Percentiles rank a stretch among this genome's conserved stretches.
Evolutionary conservation across 2,888 invertebrate genomes (phyloP).

Genomic region (Arctia plantaginis): DNA sequence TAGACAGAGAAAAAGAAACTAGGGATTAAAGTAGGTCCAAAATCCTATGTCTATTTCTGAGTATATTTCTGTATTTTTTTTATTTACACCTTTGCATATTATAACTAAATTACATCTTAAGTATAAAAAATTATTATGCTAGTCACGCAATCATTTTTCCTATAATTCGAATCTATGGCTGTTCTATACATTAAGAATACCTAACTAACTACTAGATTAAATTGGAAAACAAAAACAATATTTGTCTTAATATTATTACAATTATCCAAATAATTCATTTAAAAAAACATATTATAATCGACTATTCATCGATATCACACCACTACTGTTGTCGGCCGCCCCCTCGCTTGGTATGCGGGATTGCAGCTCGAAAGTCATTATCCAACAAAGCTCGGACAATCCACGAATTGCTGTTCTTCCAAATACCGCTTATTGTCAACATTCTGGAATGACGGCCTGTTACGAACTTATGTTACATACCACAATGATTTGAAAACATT

Average conservation of each 20-base stretch:
- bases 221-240: background rate
- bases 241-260: no score
- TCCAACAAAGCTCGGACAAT: slow-evolving; percentile 42
- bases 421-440: slow-evolving; percentile 30
- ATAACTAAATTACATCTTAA: no score
- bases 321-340: slow-evolving; percentile 28
- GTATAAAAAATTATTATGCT: no score
- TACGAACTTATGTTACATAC: slow-evolving; percentile 4
- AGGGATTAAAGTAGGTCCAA: no score
- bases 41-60: no score
- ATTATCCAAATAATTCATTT: no score
- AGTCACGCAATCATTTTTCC: no score
- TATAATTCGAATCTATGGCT: no score
- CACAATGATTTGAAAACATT: slow-evolving; percentile 12
- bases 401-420: slow-evolving; percentile 40
- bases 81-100: no score
- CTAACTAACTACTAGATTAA: background rate
- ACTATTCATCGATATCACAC: slow-evolving; percentile 15
- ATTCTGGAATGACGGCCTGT: slow-evolving; percentile 19
- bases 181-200: no score
- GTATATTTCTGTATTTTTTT: no score
- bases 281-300: background rate
- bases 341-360: slow-evolving; percentile 47
- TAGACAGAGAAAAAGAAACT: no score
- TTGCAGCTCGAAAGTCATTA: slow-evolving; percentile 47